These are phyloP conservation scores for Stomorhina lunata DNA, from an alignment of 2,888 invertebrate species.

Conservation along the genomic window DNA sequence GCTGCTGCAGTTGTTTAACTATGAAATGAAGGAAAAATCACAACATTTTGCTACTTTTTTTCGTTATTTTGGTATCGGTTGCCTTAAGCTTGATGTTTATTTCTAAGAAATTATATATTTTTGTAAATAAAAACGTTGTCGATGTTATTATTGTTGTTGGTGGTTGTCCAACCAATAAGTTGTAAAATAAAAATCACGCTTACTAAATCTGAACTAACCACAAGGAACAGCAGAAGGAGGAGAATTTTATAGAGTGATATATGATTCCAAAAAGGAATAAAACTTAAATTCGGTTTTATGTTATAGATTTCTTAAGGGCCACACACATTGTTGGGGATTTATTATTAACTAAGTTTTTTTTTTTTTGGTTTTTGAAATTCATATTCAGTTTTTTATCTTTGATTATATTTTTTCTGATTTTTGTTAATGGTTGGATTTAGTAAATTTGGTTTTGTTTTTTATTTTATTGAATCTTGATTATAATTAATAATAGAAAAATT, in stretches of 20 bases:
- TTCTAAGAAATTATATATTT: conserved; percentile 54
- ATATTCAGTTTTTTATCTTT: conserved; percentile 18
- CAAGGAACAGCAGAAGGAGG: conserved; percentile 28
- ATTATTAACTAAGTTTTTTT: conserved; percentile 7
- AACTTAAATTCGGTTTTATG: conserved; percentile 21
- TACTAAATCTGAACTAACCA: conserved; percentile 46
- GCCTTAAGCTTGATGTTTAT: conserved; percentile 51
- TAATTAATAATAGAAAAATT: conserved; percentile 60
- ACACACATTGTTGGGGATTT: conserved; percentile 49
- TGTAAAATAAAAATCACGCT: conserved; percentile 60
- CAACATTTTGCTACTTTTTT: conserved; percentile 60
- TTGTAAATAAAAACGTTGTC: conserved; percentile 24
- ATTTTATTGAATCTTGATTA: conserved; percentile 55
- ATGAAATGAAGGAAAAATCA: conserved; percentile 31
- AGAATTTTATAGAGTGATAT: conserved; percentile 42
- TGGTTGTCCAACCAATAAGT: conserved; percentile 50
- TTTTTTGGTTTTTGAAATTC: neutral
- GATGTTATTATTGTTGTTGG: conserved; percentile 3
- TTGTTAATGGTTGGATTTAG: conserved; percentile 14
- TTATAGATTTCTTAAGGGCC: conserved; percentile 58
- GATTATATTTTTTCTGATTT: conserved; percentile 23
- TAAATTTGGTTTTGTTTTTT: conserved; percentile 27
- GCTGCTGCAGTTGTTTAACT: neutral
- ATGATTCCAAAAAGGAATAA: conserved; percentile 27
- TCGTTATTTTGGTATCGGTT: neutral